These are phyloP conservation scores for Nothocercus julius DNA, from an alignment of 2,113 vertebrate genomes.

Conservation along the genomic window DNA sequence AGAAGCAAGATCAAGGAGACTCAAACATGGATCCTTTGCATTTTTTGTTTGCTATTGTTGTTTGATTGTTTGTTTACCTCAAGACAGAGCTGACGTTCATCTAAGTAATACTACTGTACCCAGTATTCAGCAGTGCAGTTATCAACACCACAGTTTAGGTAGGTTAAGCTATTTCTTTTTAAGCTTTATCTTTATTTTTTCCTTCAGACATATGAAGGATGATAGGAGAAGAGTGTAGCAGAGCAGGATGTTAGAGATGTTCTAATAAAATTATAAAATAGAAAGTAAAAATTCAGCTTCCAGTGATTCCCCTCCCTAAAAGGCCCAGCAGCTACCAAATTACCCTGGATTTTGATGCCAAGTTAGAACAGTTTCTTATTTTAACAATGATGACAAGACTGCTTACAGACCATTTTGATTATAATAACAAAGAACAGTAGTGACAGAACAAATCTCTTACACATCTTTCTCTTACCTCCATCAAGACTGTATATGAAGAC, in stretches of 20 bases:
- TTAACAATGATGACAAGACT: neutral
- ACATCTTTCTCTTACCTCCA: neutral
- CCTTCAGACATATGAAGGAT: neutral
- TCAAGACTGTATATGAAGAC: neutral
- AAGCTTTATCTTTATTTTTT: neutral
- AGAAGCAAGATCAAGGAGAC: neutral
- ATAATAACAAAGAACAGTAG: neutral
- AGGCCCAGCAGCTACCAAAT: neutral
- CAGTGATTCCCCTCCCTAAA: neutral
- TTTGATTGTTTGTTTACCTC: neutral
- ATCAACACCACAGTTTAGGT: neutral
- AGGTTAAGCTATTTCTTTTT: no score
- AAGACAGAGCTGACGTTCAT: neutral
- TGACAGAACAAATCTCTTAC: neutral
- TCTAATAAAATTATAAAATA: neutral
- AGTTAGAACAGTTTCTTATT: neutral
- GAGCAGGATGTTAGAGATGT: accelerated
- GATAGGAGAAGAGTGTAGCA: neutral
- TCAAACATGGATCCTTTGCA: neutral
- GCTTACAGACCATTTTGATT: neutral
- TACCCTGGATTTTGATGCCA: neutral
- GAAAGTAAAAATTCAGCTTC: neutral
- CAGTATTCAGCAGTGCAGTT: neutral
- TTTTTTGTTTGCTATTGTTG: neutral
- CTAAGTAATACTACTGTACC: neutral